Evolutionary conservation across 2,797 vertebrate species (phyloP).

Genomic region (Nyctalus aviator): DNA sequence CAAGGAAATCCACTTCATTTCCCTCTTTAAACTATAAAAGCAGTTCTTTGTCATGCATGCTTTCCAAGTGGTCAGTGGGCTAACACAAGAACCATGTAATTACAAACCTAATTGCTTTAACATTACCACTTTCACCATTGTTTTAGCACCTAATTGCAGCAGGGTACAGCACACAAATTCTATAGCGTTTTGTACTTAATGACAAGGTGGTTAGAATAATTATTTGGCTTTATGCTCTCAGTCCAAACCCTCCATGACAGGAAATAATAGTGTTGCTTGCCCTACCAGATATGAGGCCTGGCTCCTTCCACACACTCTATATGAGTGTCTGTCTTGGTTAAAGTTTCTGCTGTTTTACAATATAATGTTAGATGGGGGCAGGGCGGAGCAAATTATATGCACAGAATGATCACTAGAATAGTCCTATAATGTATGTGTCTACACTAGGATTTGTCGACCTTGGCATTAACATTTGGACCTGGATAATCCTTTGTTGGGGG

Average conservation of each 20-base stretch:
- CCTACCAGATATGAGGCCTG: not conserved
- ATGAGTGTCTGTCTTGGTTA: not conserved
- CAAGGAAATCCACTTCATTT: not conserved
- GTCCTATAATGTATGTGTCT: not conserved
- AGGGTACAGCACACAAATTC: not conserved
- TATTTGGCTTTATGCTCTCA: not conserved
- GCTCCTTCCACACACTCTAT: not conserved
- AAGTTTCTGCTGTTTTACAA: not conserved
- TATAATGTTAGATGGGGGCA: not conserved
- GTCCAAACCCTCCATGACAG: not conserved
- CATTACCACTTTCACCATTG: not conserved
- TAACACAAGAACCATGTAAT: not conserved
- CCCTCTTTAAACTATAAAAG: not conserved
- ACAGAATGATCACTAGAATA: not conserved
- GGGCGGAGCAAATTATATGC: not conserved
- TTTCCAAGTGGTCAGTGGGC: conserved; percentile 1
- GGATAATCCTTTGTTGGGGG: not conserved
- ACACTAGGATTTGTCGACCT: not conserved
- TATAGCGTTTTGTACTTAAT: not conserved
- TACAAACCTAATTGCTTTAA: not conserved
- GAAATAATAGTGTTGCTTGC: not conserved
- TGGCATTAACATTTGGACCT: not conserved
- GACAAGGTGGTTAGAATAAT: not conserved
- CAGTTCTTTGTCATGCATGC: not conserved
- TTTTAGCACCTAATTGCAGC: not conserved